Conservation (phyloP, 2,113 vertebrate genomes). For the Himantopus leucocephalus region DNA sequence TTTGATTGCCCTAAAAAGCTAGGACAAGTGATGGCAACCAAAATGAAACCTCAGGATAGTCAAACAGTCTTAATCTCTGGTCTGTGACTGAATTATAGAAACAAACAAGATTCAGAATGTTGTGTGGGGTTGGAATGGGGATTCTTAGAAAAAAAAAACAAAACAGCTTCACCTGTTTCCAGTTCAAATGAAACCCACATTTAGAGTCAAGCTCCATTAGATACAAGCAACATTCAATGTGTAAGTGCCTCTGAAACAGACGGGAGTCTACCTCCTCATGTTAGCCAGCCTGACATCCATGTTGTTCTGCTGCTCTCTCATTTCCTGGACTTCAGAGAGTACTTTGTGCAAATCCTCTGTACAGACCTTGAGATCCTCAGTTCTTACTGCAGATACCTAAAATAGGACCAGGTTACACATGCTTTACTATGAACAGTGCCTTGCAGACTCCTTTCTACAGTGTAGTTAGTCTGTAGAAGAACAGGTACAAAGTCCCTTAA, state of each 20-base stretch:
- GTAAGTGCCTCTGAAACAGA: not conserved
- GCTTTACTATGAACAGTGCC: not conserved
- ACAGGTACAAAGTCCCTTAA: not conserved
- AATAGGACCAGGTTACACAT: not conserved
- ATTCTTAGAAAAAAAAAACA: not conserved
- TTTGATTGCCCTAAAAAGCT: not conserved
- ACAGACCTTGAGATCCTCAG: constrained; percentile 61
- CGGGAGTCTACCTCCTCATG: constrained; percentile 67
- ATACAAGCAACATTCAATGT: not conserved
- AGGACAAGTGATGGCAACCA: not conserved
- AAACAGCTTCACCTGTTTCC: not conserved
- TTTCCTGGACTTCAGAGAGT: constrained; percentile 68
- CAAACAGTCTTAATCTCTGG: not conserved
- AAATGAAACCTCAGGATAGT: not conserved
- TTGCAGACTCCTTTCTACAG: not conserved
- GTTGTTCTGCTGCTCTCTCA: constrained; percentile 68
- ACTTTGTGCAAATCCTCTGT: constrained; percentile 69
- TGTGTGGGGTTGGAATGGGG: not conserved
- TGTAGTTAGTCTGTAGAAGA: not conserved
- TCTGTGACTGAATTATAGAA: not conserved
- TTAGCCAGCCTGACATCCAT: constrained; percentile 67
- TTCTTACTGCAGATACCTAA: constrained; percentile 67
- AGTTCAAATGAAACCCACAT: not conserved
- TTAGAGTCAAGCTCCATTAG: not conserved
- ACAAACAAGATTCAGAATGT: not conserved